These are phyloP conservation scores for Lycophotia porphyrea DNA, from an alignment of 2,888 invertebrate species.

Conservation along the genomic window DNA sequence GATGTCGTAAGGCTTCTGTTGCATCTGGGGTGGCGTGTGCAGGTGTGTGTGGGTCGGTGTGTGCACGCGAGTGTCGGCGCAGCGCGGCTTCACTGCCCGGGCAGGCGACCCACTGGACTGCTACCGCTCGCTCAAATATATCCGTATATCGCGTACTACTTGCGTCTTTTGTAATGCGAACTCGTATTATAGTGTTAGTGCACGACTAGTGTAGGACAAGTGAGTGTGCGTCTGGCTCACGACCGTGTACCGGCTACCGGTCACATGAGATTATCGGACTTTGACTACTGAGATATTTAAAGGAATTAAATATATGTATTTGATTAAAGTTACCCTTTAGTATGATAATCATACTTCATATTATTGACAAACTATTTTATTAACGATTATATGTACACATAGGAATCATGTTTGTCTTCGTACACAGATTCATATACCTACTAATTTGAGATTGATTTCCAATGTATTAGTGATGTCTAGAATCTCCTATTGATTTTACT, in stretches of 20 bases:
- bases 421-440: conserved; percentile 54
- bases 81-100: conserved; percentile 68
- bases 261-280: conserved; percentile 71
- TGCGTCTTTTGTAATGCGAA: conserved; percentile 75
- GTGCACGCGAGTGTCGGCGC: conserved; percentile 18
- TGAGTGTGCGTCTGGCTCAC: conserved; percentile 66
- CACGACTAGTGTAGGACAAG: conserved; percentile 77
- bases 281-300: conserved; percentile 78
- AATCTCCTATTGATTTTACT: conserved; percentile 70
- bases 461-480: conserved; percentile 61
- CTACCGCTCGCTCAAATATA: conserved; percentile 71
- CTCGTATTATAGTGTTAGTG: conserved; percentile 78
- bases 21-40: conserved; percentile 66
- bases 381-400: conserved; percentile 74
- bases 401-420: conserved; percentile 58
- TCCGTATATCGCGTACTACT: conserved; percentile 68
- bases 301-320: conserved; percentile 78
- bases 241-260: conserved; percentile 25
- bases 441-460: conserved; percentile 57
- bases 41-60: conserved; percentile 56
- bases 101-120: conserved; percentile 79
- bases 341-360: conserved; percentile 67
- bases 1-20: conserved; percentile 68
- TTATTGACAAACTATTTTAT: conserved; percentile 80
- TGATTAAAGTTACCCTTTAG: conserved; percentile 81